These are phyloP conservation scores for Steinernema scapterisci DNA, from an alignment of 2,888 invertebrate species.

Conservation along the genomic window DNA sequence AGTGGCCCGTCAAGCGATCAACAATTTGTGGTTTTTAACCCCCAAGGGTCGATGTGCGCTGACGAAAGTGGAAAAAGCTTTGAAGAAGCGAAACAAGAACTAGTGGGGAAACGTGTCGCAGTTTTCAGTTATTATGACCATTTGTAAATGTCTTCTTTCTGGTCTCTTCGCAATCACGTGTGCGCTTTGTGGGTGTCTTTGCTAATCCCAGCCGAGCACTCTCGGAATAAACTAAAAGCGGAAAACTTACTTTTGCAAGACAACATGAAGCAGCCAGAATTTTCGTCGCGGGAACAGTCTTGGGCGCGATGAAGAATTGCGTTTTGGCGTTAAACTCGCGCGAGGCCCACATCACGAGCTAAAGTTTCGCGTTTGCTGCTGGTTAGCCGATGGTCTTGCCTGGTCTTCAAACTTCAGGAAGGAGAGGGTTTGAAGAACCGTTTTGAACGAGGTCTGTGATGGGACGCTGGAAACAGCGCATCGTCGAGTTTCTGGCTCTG, in stretches of 20 bases:
- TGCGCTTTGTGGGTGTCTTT: background rate
- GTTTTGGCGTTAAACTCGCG: background rate
- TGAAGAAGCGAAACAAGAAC: slow-evolving; percentile 28
- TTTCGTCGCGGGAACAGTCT: background rate
- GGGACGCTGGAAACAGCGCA: background rate
- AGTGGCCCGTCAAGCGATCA: slow-evolving; percentile 57
- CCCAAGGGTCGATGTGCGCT: slow-evolving; percentile 34
- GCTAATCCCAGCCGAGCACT: no score
- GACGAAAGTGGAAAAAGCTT: slow-evolving; percentile 24
- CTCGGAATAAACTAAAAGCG: background rate
- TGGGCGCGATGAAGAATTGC: slow-evolving; percentile 14
- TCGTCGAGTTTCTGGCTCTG: background rate
- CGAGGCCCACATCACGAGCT: slow-evolving; percentile 19
- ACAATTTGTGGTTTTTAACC: slow-evolving; percentile 58
- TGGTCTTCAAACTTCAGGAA: background rate
- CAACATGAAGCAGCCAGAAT: background rate
- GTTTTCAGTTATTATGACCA: background rate
- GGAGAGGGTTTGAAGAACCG: background rate
- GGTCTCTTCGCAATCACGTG: background rate
- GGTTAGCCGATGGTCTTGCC: background rate
- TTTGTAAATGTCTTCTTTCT: no score
- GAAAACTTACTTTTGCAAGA: slow-evolving; percentile 7
- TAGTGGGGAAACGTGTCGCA: background rate
- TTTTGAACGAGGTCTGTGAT: background rate
- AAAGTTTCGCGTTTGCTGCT: background rate